Base-by-base conservation (phyloP, 2,797 vertebrate species). In the Helarctos malayanus region DNA sequence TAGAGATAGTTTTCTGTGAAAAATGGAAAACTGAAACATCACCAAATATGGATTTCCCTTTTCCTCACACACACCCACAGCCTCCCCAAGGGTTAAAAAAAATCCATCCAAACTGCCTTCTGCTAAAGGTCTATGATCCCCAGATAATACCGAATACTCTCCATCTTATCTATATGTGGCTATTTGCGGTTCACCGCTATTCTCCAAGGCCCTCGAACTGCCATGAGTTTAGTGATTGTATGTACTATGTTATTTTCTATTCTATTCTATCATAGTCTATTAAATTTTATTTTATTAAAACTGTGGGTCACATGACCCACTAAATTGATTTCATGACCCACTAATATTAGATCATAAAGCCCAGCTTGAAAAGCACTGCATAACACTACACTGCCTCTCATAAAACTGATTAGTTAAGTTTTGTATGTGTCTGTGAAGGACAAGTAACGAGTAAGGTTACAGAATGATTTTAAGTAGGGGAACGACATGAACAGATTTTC, bases 331-430 rank as follows among this genome's bases (percentile, higher is more conserved):
- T 89, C 59, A 84, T 93, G 69, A 81, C 87, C 75, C 14, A 8
- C n/a, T 82, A 91, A 81, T 87, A 95, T 86, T 97, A 96, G 68
- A 93, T 84, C 95, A 92, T 87, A 97, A 93, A 96, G 41, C 63
- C 95, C 32, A 86, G 41, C 59, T 95, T 89, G 54, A 71, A 41
- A 97, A 95, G 76, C 41, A 88, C 41, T 80, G 27, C 38, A 49
- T 89, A 71, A 63, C 47, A 85, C 47, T 89, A 52, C 41, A 59
- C 27, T 61, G 19, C 16, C n/a, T 92, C 92, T 87, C 56, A 57
- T 83, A 91, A 94, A 97, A 47, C 29, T 56, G 79, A 94, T 79
- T 63, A 69, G 38, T 78, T 92, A 78, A 56, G 29, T 75, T 92
- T 87, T 81, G 35, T 54, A 11, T 84, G 93, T 52, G 12, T 35